Evolutionary conservation across 1,140 invertebrate species (phyloP), one percentile per base, ranked within the genome.

Genomic region (Micrasema longulum): DNA sequence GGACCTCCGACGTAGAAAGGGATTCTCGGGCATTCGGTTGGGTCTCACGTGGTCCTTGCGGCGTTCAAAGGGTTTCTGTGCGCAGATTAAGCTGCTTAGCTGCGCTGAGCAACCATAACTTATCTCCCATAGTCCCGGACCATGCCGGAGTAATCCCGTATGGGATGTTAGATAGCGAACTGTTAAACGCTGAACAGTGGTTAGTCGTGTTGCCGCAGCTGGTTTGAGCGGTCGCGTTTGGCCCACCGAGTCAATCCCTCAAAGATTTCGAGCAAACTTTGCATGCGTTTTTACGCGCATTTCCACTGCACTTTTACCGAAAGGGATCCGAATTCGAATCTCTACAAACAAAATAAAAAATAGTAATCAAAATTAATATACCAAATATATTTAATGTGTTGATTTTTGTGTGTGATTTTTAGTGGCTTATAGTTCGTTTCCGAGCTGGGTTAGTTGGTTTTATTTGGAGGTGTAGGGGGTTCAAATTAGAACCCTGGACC

Each of bases 401-500:
- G 16, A 22, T 57, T 35, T 16, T 57, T 35, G 26, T 18, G 53
- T 57, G 53, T 57, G 26, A n/a, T n/a, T n/a, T 57, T 36, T 35
- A 36, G 53, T 31, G 26, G 11, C n/a, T 22, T n/a, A 26, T 53
- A 38, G 31, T 31, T 57, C 26, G 35, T 57, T 55, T 45, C 10
- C 2, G 43, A 16, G 2, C 18, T 45, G n/a, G 43, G n/a, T 45
- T 14, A 18, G 20, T 14, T 36, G 53, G 53, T 11, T 57, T 43
- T 63, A 20, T 63, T 63, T 47, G 60, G 41, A 20, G 20, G 45
- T 12, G n/a, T n/a, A n/a, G 35, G 38, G 18, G 60, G 22, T 20
- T 63, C 41, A 41, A 57, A 38, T 35, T 38, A 31, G 53, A 62
- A 43, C 23, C 50, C 52, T 26, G 53, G 62, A 52, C 31, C 67